phyloP scores from a whole-genome alignment of 2,888 invertebrate genomes.

The Eupithecia pulchellata region DNA sequence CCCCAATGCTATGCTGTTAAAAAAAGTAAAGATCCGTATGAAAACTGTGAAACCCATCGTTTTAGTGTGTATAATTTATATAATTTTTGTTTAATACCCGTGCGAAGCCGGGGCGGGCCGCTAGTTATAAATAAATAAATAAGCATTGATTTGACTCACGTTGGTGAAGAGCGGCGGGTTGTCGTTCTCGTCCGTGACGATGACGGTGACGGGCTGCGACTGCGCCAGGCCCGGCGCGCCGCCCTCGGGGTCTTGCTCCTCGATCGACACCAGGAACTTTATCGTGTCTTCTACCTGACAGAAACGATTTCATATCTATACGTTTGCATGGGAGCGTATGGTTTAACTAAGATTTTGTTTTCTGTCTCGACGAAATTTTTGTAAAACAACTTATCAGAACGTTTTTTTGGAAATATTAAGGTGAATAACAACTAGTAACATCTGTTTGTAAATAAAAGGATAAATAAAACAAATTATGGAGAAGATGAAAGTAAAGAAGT shows the following conservation, averaged over 20 bases:
- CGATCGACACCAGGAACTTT: slow-evolving; percentile 92
- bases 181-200: slow-evolving; percentile 95
- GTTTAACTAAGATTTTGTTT: background rate
- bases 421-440: too few relatives aligned
- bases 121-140: too few relatives aligned
- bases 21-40: too few relatives aligned
- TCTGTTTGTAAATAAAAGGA: background rate
- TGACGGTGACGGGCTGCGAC: slow-evolving; percentile 90
- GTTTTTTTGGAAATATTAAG: too few relatives aligned
- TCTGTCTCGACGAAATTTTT: background rate
- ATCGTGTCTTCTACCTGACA: slow-evolving; percentile 91
- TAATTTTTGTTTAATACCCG: too few relatives aligned
- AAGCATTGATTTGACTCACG: slow-evolving; percentile 77
- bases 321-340: background rate
- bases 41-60: too few relatives aligned
- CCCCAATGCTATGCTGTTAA: too few relatives aligned
- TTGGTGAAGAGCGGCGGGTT: slow-evolving; percentile 92
- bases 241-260: slow-evolving; percentile 88
- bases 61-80: too few relatives aligned
- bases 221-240: slow-evolving; percentile 89
- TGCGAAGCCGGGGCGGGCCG: too few relatives aligned
- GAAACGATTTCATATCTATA: background rate
- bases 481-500: background rate
- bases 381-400: background rate
- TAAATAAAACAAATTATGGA: background rate